Evolutionary conservation across 2,113 vertebrate genomes (phyloP).

Genomic region (Ochotona curzoniae): DNA sequence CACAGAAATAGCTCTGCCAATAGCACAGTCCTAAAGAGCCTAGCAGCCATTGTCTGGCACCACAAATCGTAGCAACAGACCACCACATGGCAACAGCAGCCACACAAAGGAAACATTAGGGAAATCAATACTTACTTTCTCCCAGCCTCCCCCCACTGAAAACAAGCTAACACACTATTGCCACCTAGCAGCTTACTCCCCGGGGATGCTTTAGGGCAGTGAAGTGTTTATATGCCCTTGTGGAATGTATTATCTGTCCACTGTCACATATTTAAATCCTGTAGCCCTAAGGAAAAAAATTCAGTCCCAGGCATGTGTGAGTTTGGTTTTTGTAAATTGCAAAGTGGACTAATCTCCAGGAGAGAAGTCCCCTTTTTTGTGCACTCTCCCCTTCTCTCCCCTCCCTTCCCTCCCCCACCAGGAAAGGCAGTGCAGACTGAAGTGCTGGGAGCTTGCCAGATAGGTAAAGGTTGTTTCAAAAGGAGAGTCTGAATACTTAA

Average conservation of each 20-base stretch:
- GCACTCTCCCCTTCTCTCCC: background rate
- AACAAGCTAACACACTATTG: constrained; percentile 47
- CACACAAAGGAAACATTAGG: constrained; percentile 71
- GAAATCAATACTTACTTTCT: constrained; percentile 72
- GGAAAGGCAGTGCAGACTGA: background rate
- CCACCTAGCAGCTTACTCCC: constrained; percentile 26
- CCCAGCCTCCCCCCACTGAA: constrained; percentile 14
- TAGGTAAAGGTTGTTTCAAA: constrained; percentile 30
- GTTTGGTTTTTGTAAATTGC: constrained; percentile 62
- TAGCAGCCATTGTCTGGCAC: constrained; percentile 64
- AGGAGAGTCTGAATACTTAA: constrained; percentile 54
- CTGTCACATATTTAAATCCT: constrained; percentile 54
- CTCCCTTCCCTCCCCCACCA: no score
- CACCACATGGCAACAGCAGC: constrained; percentile 68
- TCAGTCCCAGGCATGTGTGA: constrained; percentile 37
- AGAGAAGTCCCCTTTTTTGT: background rate
- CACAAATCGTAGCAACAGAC: constrained; percentile 69
- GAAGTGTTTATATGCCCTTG: background rate
- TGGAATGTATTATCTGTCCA: constrained; percentile 30
- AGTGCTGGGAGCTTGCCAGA: background rate
- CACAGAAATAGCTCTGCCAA: constrained; percentile 56
- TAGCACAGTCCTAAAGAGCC: background rate
- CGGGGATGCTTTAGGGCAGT: constrained; percentile 25
- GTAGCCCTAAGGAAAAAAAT: constrained; percentile 49
- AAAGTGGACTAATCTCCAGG: constrained; percentile 54